Base-by-base conservation (phyloP, 1,140 invertebrate species). In the Drosophila ficusphila region DNA sequence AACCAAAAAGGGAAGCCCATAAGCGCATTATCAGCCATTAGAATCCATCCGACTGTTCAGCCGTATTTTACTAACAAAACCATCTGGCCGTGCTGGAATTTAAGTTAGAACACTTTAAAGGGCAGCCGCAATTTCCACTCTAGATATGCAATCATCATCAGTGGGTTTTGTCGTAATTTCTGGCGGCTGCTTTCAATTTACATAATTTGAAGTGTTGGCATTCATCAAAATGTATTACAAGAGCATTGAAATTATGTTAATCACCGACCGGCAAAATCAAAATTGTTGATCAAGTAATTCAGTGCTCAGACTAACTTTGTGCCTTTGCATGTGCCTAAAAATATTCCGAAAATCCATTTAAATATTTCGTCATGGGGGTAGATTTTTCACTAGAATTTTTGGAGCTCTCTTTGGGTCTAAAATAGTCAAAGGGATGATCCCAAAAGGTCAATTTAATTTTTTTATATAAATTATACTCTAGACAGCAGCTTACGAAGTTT, bases 231-330 rank as follows among this genome's bases (percentile, higher is more conserved):
- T 34, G 31, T 48, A 18, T 52, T 12, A 25, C n/a, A 44, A 16
- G 38, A 36, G n/a, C 53, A 60, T 61, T 65, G 25, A 42, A 67
- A 68, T 67, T 68, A 68, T 68, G 64, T 23, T 67, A 68, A 67
- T 68, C 64, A 67, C 42, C 47, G n/a, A 9, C 27, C 18, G 12
- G 23, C 29, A 11, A 67, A 68, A 68, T 68, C 64, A 42, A 33
- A 68, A 51, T 67, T 51, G 62, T 51, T 51, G 14, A 16, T 31
- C 44, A 51, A 49, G 41, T 42, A 51, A 64, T 60, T 64, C 25
- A 44, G 46, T 61, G 29, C 19, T 19, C 21, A 31, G 49, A 18
- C 47, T 39, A 14, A 8, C 12, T 18, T 4, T 38, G 9, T 9
- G 18, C 1, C 4, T 19, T 19, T 39, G 6, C 23, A 7, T 21